A percentile compares a stretch with the other conserved stretches of the same genome.
Conservation (phyloP, 1,140 invertebrate genomes). For the Drosophila ohnishii region DNA sequence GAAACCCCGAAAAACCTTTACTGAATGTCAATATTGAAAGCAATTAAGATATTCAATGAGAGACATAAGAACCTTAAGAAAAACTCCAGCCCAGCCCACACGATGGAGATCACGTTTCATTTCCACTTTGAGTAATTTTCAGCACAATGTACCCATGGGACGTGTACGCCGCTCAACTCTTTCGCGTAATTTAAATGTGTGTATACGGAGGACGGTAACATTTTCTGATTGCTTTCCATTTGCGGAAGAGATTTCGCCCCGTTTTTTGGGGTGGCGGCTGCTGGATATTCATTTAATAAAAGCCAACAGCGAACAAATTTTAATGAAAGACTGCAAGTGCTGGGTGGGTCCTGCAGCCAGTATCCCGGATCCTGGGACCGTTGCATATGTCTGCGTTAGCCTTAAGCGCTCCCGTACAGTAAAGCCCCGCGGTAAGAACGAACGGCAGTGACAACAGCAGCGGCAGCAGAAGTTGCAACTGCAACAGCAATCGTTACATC, state of each 20-base stretch:
- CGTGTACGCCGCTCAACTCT: conserved; percentile 23
- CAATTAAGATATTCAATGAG: conserved; percentile 25
- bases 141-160: conserved; percentile 32
- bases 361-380: conserved; percentile 9
- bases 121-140: conserved; percentile 34
- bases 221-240: conserved; percentile 64
- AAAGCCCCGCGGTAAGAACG: conserved; percentile 18
- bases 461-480: conserved; percentile 13
- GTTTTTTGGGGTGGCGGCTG: conserved; percentile 21
- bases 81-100: not conserved
- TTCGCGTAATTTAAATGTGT: conserved; percentile 50
- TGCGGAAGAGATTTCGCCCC: conserved; percentile 50
- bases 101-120: conserved; percentile 19
- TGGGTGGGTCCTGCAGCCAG: conserved; percentile 22
- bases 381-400: conserved; percentile 50
- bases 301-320: conserved; percentile 74
- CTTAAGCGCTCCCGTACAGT: conserved; percentile 29
- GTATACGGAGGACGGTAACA: conserved; percentile 38
- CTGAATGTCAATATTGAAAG: conserved; percentile 24
- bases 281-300: conserved; percentile 79
- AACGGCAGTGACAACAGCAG: conserved; percentile 21
- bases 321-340: conserved; percentile 72
- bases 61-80: conserved; percentile 1
- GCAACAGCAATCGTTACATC: conserved; percentile 50
- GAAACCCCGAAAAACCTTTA: not conserved